phyloP scores from a whole-genome alignment of 2,113 vertebrate genomes.

The Pangasianodon gigas region DNA sequence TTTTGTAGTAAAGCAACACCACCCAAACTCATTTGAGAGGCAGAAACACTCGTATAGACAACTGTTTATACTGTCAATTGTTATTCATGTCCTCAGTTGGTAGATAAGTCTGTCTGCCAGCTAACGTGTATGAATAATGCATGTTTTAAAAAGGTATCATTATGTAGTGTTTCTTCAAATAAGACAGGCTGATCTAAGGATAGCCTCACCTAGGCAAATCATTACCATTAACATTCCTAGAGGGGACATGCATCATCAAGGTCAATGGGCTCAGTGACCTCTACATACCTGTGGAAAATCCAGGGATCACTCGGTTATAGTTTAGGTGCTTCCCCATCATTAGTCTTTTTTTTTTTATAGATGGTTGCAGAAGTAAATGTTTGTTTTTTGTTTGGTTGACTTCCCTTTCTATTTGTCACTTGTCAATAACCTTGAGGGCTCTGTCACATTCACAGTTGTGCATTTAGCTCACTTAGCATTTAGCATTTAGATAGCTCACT shows the following conservation, averaged over 20 bases:
- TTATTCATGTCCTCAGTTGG: constrained; percentile 30
- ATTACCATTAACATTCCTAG: constrained; percentile 40
- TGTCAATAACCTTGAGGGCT: neutral
- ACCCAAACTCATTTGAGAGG: neutral
- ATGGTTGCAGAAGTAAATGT: neutral
- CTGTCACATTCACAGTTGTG: neutral
- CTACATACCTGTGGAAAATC: constrained; percentile 15
- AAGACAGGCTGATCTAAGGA: neutral
- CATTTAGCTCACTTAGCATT: neutral
- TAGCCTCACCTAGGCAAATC: constrained; percentile 16
- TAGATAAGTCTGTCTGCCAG: neutral
- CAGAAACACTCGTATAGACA: neutral
- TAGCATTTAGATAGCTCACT: neutral
- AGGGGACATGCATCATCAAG: neutral
- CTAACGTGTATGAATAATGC: constrained; percentile 28
- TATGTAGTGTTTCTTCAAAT: constrained; percentile 6
- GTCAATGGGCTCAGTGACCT: constrained; percentile 28
- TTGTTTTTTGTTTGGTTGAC: neutral
- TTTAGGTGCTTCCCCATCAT: neutral
- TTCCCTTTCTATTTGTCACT: neutral
- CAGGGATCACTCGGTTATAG: neutral
- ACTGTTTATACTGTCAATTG: constrained; percentile 14
- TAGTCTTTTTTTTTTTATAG: neutral
- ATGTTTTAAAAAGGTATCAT: neutral
- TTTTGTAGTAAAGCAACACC: neutral